Evolutionary conservation across 2,113 vertebrate genomes (phyloP).

Genomic region (Chaetodon trifascialis): DNA sequence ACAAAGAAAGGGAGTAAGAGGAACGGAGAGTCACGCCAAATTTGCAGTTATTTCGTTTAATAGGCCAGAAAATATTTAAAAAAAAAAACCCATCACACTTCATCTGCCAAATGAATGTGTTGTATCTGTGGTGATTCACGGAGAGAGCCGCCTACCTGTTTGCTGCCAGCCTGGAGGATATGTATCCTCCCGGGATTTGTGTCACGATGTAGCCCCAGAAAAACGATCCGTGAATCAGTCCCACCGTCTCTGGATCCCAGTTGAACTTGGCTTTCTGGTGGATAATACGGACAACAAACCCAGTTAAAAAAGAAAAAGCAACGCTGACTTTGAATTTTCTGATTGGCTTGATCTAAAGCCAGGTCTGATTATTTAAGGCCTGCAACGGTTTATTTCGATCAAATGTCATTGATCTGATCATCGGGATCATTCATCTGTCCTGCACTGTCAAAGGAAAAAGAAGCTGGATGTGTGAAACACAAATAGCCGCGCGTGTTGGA

Average conservation of each 20-base stretch:
- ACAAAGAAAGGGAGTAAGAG: neutral
- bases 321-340: neutral
- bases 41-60: conserved; percentile 19
- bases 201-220: conserved; percentile 99
- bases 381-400: conserved; percentile 10
- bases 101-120: neutral
- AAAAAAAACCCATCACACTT: neutral
- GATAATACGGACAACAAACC: neutral
- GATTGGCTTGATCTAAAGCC: neutral
- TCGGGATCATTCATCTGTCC: neutral
- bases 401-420: conserved; percentile 1
- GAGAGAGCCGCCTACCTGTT: conserved; percentile 89
- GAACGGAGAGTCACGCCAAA: neutral
- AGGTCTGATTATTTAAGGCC: conserved; percentile 20
- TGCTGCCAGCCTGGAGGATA: conserved; percentile 95
- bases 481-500: no score
- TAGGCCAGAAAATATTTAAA: neutral
- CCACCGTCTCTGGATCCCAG: conserved; percentile 97
- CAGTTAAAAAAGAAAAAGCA: neutral
- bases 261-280: conserved; percentile 97
- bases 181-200: conserved; percentile 98
- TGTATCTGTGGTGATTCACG: conserved; percentile 12
- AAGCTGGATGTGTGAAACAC: neutral
- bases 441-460: neutral
- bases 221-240: conserved; percentile 98